phyloP scores from a whole-genome alignment of 2,113 vertebrate species.

The Dolichotis patagonum region DNA sequence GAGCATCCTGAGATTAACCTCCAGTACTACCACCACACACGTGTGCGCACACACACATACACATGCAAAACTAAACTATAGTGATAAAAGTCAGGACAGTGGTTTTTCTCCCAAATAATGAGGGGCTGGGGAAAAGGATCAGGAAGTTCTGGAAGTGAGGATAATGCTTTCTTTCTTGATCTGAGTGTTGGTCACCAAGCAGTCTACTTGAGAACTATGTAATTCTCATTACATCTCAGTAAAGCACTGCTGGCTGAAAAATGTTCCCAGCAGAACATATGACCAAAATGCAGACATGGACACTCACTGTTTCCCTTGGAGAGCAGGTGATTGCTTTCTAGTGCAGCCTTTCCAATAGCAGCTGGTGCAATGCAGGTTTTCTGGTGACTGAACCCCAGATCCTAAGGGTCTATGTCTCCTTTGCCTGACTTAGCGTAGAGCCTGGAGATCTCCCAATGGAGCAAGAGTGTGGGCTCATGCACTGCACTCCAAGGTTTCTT shows the following conservation, averaged over 20 bases:
- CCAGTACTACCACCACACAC: not conserved
- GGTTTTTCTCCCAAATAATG: not conserved
- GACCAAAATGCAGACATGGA: not conserved
- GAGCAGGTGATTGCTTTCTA: not conserved
- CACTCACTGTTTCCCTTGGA: not conserved
- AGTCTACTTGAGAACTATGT: not conserved
- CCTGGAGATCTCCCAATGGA: not conserved
- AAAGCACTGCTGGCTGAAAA: not conserved
- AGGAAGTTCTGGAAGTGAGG: not conserved
- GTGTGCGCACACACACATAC: too few species aligned
- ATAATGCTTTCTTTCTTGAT: not conserved
- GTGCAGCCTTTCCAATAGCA: not conserved
- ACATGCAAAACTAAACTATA: not conserved
- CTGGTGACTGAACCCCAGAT: not conserved
- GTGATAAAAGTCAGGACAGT: not conserved
- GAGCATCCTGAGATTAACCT: not conserved
- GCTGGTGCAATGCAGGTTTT: not conserved
- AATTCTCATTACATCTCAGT: not conserved
- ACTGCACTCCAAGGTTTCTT: not conserved
- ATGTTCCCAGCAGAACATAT: not conserved
- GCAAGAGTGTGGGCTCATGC: not conserved
- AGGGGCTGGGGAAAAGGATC: not conserved
- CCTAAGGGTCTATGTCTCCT: not conserved
- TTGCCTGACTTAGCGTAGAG: not conserved
- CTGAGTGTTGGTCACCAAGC: not conserved